These are phyloP conservation scores for Synanceia verrucosa DNA, from an alignment of 2,797 vertebrate genomes.

Conservation along the genomic window DNA sequence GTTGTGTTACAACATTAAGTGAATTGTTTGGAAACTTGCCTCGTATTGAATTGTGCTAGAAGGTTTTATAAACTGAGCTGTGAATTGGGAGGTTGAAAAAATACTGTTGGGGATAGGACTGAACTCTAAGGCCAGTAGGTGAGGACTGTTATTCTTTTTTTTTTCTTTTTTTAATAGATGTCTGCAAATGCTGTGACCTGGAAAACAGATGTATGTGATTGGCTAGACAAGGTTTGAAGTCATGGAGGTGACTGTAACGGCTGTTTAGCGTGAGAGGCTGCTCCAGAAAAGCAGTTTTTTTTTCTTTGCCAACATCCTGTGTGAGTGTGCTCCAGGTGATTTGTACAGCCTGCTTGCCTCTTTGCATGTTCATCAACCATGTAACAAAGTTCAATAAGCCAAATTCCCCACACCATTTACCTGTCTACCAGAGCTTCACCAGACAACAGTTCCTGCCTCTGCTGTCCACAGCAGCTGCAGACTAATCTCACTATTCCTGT, in stretches of 20 bases:
- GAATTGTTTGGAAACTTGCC: constrained; percentile 16
- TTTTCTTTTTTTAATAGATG: constrained; percentile 16
- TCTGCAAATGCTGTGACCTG: constrained; percentile 44
- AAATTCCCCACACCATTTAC: constrained; percentile 35
- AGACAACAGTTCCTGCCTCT: constrained; percentile 13
- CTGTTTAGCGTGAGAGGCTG: constrained; percentile 30
- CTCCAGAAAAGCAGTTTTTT: constrained; percentile 35
- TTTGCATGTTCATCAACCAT: constrained; percentile 44
- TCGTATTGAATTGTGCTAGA: constrained; percentile 28
- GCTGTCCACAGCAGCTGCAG: constrained; percentile 2
- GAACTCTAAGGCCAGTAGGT: constrained; percentile 24
- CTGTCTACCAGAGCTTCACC: constrained; percentile 27
- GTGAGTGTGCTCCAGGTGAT: constrained; percentile 34
- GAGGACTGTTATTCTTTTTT: constrained; percentile 4
- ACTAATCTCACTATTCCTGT: constrained; percentile 3
- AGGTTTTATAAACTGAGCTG: constrained; percentile 37
- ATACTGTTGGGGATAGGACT: constrained; percentile 18
- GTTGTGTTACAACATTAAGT: constrained; percentile 14
- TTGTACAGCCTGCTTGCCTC: constrained; percentile 26
- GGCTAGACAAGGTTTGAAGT: constrained; percentile 31
- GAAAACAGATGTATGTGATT: constrained; percentile 41
- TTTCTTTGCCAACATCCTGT: constrained; percentile 30
- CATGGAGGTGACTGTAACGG: constrained; percentile 16
- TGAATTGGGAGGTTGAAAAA: constrained; percentile 32
- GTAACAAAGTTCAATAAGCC: constrained; percentile 46